Conservation (phyloP, 2,888 invertebrate species). For the Chalcis sispes region DNA sequence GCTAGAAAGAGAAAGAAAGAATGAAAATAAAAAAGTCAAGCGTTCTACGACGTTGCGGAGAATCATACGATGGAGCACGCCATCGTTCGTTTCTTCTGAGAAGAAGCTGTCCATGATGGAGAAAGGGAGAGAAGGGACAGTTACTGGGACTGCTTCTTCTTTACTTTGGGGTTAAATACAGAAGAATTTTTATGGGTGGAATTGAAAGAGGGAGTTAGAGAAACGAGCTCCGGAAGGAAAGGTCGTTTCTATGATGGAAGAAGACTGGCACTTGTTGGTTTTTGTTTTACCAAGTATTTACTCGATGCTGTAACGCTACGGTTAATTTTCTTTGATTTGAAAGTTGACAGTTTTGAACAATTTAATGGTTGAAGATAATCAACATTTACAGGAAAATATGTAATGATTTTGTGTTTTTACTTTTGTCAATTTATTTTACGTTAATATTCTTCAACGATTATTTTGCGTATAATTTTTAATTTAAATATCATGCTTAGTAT, state of each 20-base stretch:
- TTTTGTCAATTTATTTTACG: no score
- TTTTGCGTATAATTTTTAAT: no score
- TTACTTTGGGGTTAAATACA: neutral
- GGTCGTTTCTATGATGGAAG: neutral
- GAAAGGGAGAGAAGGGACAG: neutral
- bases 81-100: conserved; percentile 28
- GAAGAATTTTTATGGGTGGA: neutral
- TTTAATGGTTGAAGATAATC: no score
- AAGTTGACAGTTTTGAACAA: no score
- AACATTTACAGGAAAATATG: no score
- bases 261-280: neutral
- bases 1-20: neutral
- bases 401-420: no score
- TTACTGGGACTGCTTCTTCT: neutral
- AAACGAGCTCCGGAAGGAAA: conserved; percentile 20
- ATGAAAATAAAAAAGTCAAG: conserved; percentile 10
- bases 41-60: neutral
- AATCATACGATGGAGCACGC: neutral
- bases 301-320: neutral
- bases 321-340: neutral
- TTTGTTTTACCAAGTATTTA: neutral
- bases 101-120: conserved; percentile 6
- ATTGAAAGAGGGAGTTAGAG: neutral
- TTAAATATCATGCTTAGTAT: no score
- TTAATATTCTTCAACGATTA: no score